Percentiles rank a stretch among this genome's conserved stretches.
phyloP scores from a whole-genome alignment of 2,113 vertebrate genomes.

The Xiphorhynchus elegans region DNA sequence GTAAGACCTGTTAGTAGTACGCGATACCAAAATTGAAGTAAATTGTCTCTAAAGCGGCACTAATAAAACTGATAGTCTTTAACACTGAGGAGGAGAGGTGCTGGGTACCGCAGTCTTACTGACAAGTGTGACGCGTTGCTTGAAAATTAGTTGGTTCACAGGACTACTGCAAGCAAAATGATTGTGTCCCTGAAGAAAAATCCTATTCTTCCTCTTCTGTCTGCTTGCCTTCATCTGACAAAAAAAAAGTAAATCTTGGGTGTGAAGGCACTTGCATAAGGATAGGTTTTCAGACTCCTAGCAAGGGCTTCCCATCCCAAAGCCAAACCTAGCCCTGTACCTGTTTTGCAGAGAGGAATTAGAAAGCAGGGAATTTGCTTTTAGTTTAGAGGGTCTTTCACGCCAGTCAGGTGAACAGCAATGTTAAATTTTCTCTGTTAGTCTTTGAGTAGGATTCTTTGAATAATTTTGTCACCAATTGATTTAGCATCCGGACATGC shows the following conservation, averaged over 20 bases:
- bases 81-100: neutral
- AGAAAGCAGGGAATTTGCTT: neutral
- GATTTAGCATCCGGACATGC: neutral
- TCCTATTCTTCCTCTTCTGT: neutral
- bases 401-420: neutral
- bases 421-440: neutral
- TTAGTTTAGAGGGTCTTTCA: neutral
- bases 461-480: neutral
- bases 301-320: fast-evolving
- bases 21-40: neutral
- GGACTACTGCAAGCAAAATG: neutral
- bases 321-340: neutral
- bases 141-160: neutral
- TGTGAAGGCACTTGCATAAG: neutral
- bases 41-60: neutral
- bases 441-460: neutral
- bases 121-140: neutral
- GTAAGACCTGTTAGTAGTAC: no score
- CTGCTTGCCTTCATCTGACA: neutral
- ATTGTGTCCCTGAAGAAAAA: neutral
- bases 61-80: neutral
- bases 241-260: neutral
- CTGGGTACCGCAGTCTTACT: neutral
- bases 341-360: neutral
- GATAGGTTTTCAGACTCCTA: neutral